Base-by-base conservation (phyloP, 2,797 vertebrate species). In the Triplophysa bombifrons region DNA sequence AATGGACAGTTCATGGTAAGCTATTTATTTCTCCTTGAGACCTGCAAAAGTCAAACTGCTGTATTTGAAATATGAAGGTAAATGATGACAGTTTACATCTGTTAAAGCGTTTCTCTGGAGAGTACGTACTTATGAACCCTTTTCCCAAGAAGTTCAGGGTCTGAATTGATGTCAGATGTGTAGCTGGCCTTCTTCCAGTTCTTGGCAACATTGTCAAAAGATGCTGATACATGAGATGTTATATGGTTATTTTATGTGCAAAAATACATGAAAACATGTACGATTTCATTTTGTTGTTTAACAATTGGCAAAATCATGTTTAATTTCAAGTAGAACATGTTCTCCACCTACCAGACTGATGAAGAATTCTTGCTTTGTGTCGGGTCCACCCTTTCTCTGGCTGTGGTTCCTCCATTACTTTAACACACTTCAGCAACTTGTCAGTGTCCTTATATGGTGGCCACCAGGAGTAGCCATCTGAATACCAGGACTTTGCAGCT, bases 381-480 rank as follows among this genome's bases (percentile, higher is more conserved):
- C 34, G 17, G 34, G 8, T 64, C 61, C 61, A 41, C 3, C 30
- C 61, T 38, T 38, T 41, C 1, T 41, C 63, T 65, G 63, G 9
- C 34, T 65, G 30, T 65, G 63, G 63, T 41, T 17, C 17, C 34
- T 41, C 63, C 63, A n/a, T n/a, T 4, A 38, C 19, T 8, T 17
- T 65, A 3, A 65, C 63, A 41, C 34, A n/a, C 17, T 65, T 65
- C 34, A 65, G 19, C 11, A 25, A 17, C 44, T 14, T 25, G 16
- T 69, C 5, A 22, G 48, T n/a, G 44, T 69, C 44, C 46, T 19
- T 69, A 2, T 50, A 65, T 65, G 19, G 34, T 41, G 63, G 67
- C 83, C 81, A 85, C 88, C 86, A 88, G 71, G 86, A 87, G 80
- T 79, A 76, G 84, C 83, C 86, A 82, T 81, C 75, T 86, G 87